A percentile compares a stretch with the other conserved stretches of the same genome.
Evolutionary conservation across 2,113 vertebrate genomes (phyloP).

Genomic region (Capreolus pygargus): DNA sequence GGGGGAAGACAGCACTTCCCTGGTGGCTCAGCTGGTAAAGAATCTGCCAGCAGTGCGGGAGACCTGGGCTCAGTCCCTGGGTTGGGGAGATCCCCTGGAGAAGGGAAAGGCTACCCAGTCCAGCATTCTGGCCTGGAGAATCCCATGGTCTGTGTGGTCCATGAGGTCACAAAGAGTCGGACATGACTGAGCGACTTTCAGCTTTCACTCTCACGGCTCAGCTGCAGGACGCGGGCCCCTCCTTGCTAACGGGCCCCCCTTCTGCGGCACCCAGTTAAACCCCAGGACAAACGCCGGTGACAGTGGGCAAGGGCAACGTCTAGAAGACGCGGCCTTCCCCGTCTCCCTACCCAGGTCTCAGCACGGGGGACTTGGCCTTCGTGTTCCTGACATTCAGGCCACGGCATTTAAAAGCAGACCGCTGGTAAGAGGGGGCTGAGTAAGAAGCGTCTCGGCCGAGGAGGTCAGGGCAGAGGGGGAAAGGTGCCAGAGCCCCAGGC

Average conservation of each 20-base stretch:
- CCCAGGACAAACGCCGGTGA: rapidly evolving
- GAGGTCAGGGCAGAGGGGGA: neutral
- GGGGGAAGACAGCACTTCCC: neutral
- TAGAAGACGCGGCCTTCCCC: rapidly evolving
- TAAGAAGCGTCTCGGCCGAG: rapidly evolving
- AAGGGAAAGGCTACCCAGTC: neutral
- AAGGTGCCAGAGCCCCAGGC: rapidly evolving
- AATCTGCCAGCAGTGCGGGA: rapidly evolving
- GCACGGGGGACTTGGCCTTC: rapidly evolving
- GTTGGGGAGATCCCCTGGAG: neutral
- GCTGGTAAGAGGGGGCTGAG: rapidly evolving
- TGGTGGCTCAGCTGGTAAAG: neutral
- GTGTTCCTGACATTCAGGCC: rapidly evolving
- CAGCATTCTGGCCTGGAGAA: neutral
- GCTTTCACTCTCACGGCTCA: neutral
- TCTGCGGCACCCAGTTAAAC: neutral
- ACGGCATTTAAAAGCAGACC: rapidly evolving
- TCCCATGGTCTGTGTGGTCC: neutral
- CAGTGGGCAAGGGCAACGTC: rapidly evolving
- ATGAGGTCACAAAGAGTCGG: neutral
- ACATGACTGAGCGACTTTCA: neutral
- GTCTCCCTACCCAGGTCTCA: rapidly evolving
- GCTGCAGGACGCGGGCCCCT: rapidly evolving
- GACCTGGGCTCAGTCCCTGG: neutral
- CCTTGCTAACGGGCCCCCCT: neutral